These are phyloP conservation scores for Habropoda laboriosa DNA, from an alignment of 1,140 invertebrate species.

Conservation along the genomic window DNA sequence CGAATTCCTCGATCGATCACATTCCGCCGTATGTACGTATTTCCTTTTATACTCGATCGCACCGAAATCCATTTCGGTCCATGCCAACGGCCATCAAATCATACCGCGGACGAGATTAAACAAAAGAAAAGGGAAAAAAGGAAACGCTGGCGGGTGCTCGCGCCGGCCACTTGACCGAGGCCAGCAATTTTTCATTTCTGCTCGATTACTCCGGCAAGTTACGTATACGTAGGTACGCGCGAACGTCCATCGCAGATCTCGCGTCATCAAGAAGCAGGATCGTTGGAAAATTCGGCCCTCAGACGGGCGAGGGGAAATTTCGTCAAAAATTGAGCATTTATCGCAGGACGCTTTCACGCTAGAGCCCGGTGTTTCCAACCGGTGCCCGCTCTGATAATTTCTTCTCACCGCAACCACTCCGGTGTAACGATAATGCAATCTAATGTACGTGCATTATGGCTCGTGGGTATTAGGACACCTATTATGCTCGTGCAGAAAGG, in stretches of 20 bases:
- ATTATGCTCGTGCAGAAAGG: no score
- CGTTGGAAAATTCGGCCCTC: background rate
- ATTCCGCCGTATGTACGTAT: no score
- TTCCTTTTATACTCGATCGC: background rate
- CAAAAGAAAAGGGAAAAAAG: background rate
- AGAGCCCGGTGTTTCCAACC: slow-evolving; percentile 12
- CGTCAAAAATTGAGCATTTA: slow-evolving; percentile 23
- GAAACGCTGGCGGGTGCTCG: background rate
- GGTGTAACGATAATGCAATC: background rate
- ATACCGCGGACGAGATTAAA: background rate
- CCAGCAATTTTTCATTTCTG: slow-evolving; percentile 29
- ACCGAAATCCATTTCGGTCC: background rate
- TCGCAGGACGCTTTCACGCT: background rate
- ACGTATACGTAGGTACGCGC: background rate
- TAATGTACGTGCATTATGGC: no score
- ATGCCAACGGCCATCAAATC: background rate
- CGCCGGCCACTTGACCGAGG: background rate
- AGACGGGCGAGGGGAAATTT: slow-evolving; percentile 9
- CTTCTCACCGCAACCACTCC: background rate
- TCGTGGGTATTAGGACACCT: no score
- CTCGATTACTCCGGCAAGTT: slow-evolving; percentile 11
- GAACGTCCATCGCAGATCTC: background rate
- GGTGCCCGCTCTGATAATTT: slow-evolving; percentile 4
- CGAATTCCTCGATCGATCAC: background rate
- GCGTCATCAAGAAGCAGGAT: background rate